Conservation (phyloP, 2,797 vertebrate species). For the Carduelis carduelis region DNA sequence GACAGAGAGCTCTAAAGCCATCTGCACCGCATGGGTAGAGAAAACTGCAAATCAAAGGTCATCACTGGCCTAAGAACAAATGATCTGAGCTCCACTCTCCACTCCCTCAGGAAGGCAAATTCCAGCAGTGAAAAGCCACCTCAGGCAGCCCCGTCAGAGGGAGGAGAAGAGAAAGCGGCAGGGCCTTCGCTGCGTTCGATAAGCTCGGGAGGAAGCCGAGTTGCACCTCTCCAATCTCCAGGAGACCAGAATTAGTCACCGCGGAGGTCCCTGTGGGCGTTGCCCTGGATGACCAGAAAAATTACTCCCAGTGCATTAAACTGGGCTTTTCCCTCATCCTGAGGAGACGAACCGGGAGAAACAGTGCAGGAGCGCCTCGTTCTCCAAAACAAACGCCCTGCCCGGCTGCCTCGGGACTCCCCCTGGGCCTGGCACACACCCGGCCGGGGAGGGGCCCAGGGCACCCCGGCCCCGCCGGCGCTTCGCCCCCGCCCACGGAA, state of each 20-base stretch:
- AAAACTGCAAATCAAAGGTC: neutral
- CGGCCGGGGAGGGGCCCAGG: neutral
- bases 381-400: neutral
- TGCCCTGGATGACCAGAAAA: neutral
- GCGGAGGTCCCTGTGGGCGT: neutral
- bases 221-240: neutral
- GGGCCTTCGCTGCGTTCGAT: neutral
- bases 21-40: fast-evolving
- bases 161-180: neutral
- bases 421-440: neutral
- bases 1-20: neutral
- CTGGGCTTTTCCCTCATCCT: fast-evolving
- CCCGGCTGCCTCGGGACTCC: neutral
- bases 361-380: fast-evolving
- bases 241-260: neutral
- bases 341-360: neutral
- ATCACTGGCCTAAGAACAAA: neutral
- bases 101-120: neutral
- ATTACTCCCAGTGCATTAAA: neutral
- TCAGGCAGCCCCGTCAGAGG: neutral
- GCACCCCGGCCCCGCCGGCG: neutral
- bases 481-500: neutral
- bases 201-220: neutral
- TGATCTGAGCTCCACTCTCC: neutral
- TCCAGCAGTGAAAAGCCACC: neutral